These are phyloP conservation scores for Solea solea DNA, from an alignment of 2,113 vertebrate genomes.

Conservation along the genomic window DNA sequence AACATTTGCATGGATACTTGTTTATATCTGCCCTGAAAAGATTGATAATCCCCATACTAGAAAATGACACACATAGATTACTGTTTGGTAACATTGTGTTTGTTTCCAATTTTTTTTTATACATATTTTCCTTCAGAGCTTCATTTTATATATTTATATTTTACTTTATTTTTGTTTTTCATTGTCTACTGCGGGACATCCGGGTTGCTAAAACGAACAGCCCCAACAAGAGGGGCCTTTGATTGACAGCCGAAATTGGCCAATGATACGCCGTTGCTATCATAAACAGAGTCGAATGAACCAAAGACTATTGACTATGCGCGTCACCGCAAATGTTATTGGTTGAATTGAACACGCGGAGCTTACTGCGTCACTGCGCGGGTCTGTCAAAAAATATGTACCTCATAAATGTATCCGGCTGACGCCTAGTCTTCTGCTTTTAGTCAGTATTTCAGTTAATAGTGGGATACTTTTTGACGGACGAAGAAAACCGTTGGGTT, in stretches of 20 bases:
- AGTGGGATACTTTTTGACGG: not conserved
- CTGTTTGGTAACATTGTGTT: too few relatives aligned
- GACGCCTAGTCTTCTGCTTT: not conserved
- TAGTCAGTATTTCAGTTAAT: not conserved
- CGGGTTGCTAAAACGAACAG: not conserved
- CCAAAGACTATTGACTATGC: not conserved
- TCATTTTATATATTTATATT: too few relatives aligned
- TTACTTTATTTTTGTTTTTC: too few relatives aligned
- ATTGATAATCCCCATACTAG: too few relatives aligned
- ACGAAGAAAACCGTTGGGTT: not conserved
- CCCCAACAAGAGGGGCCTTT: fast-evolving
- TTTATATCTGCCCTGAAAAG: too few relatives aligned
- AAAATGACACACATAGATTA: too few relatives aligned
- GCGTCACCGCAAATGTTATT: conserved; percentile 31
- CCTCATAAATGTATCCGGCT: not conserved
- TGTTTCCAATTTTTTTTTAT: too few relatives aligned
- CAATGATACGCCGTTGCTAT: conserved; percentile 37
- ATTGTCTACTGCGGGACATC: too few relatives aligned
- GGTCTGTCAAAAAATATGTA: conserved; percentile 67
- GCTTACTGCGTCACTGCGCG: conserved; percentile 55
- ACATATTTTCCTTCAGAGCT: too few relatives aligned
- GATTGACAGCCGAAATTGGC: conserved; percentile 37
- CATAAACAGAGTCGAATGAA: not conserved
- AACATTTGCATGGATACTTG: too few relatives aligned
- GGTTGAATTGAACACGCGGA: conserved; percentile 58